These are phyloP conservation scores for Papilio gigon DNA, from an alignment of 2,888 invertebrate genomes.

Conservation along the genomic window DNA sequence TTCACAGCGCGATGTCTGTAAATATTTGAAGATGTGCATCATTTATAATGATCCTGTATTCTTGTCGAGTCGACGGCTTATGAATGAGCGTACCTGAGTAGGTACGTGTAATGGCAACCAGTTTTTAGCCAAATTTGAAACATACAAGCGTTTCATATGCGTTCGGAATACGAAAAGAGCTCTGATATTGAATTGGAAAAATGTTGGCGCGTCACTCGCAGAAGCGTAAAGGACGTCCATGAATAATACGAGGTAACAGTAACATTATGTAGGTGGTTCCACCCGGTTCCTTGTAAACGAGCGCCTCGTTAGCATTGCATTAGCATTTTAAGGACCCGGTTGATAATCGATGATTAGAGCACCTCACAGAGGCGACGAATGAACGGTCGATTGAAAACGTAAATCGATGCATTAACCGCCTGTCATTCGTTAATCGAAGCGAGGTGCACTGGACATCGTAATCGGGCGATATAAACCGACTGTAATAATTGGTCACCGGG, in stretches of 20 bases:
- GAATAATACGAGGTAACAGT: constrained; percentile 38
- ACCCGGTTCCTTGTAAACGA: constrained; percentile 52
- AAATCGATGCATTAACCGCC: constrained; percentile 67
- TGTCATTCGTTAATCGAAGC: constrained; percentile 55
- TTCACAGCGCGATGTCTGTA: constrained; percentile 9
- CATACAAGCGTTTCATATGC: constrained; percentile 34
- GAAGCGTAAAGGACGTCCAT: constrained; percentile 33
- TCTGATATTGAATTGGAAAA: constrained; percentile 38
- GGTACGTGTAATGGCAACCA: constrained; percentile 20
- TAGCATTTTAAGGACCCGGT: constrained; percentile 57
- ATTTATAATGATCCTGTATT: constrained; percentile 21
- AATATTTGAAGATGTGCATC: constrained; percentile 30
- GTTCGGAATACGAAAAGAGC: constrained; percentile 34
- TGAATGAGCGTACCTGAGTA: constrained; percentile 14
- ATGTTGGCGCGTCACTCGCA: constrained; percentile 30
- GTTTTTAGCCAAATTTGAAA: constrained; percentile 36
- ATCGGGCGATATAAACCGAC: constrained; percentile 44
- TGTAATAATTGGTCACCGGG: constrained; percentile 56
- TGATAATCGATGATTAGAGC: constrained; percentile 54
- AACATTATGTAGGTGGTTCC: constrained; percentile 35
- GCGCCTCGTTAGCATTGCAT: constrained; percentile 56
- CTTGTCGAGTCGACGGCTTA: neutral
- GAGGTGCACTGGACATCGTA: constrained; percentile 30
- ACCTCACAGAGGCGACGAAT: constrained; percentile 48
- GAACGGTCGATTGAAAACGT: constrained; percentile 52